These are phyloP conservation scores for Strix aluco DNA, from an alignment of 2,113 vertebrate genomes.

Conservation along the genomic window DNA sequence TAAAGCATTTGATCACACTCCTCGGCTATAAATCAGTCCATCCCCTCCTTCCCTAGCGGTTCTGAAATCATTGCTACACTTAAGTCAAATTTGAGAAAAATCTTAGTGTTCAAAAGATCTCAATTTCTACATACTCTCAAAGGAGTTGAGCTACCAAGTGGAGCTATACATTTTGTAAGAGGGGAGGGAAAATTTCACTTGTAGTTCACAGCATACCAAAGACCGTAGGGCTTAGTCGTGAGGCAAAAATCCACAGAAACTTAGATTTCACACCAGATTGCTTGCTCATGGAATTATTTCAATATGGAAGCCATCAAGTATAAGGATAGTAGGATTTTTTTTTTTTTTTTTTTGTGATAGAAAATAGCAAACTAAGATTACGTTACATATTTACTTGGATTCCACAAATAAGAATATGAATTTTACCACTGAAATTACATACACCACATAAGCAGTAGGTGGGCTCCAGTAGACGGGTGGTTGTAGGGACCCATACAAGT, in stretches of 20 bases:
- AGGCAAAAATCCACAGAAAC: not conserved
- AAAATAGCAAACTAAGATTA: not conserved
- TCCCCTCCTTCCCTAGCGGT: accelerated
- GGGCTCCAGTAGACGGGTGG: accelerated
- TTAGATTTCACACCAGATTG: not conserved
- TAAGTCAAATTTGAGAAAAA: not conserved
- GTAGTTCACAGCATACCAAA: not conserved
- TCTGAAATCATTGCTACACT: not conserved
- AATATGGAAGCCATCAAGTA: not conserved
- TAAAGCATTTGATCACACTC: not conserved
- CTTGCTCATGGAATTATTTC: not conserved
- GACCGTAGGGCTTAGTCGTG: accelerated
- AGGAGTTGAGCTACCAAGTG: not conserved
- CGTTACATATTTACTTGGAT: not conserved
- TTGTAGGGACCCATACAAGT: not conserved
- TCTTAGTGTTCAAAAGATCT: not conserved
- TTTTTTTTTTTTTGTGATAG: not conserved
- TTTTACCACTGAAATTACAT: not conserved
- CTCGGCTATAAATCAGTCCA: not conserved
- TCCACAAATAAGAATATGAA: not conserved
- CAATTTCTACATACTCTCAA: not conserved
- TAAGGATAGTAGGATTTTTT: not conserved
- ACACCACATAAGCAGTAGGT: not conserved
- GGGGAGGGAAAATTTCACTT: not conserved
- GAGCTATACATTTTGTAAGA: not conserved